Conservation (phyloP, 2,797 vertebrate genomes). For the Pterois miles region DNA sequence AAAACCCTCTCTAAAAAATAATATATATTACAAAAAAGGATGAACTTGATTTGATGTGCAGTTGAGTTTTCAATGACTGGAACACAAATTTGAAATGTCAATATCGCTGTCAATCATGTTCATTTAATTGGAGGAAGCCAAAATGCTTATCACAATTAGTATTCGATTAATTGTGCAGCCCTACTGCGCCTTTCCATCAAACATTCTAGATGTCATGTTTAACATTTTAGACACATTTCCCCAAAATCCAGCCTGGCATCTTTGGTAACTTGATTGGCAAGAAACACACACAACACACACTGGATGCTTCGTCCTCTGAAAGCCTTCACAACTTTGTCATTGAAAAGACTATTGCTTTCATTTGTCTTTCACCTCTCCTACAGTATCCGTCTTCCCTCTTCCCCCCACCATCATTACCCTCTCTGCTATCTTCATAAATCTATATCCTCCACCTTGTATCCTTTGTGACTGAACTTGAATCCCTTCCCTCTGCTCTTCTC, state of each 20-base stretch:
- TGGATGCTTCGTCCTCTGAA: background rate
- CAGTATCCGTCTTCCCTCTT: background rate
- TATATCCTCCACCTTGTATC: conserved; percentile 13
- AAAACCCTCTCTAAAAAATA: too few species aligned
- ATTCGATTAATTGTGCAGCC: too few species aligned
- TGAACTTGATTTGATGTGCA: too few species aligned
- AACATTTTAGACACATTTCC: background rate
- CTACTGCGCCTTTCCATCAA: too few species aligned
- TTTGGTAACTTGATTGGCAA: background rate
- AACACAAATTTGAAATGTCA: too few species aligned
- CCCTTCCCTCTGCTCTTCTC: background rate
- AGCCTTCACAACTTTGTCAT: conserved; percentile 11
- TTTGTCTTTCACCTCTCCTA: conserved; percentile 26
- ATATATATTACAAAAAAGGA: too few species aligned
- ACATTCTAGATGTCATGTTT: background rate
- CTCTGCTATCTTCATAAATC: conserved; percentile 6
- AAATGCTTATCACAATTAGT: too few species aligned
- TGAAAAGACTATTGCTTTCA: conserved; percentile 20
- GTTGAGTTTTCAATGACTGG: too few species aligned
- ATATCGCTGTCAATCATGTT: too few species aligned
- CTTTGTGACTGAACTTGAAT: conserved; percentile 11
- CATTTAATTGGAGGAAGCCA: too few species aligned
- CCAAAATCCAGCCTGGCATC: background rate
- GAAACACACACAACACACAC: background rate
- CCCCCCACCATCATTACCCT: conserved; percentile 3